A percentile compares a stretch with the other conserved stretches of the same genome.
Conservation (phyloP, 2,797 vertebrate species). For the Hapalemur alaotrensis region DNA sequence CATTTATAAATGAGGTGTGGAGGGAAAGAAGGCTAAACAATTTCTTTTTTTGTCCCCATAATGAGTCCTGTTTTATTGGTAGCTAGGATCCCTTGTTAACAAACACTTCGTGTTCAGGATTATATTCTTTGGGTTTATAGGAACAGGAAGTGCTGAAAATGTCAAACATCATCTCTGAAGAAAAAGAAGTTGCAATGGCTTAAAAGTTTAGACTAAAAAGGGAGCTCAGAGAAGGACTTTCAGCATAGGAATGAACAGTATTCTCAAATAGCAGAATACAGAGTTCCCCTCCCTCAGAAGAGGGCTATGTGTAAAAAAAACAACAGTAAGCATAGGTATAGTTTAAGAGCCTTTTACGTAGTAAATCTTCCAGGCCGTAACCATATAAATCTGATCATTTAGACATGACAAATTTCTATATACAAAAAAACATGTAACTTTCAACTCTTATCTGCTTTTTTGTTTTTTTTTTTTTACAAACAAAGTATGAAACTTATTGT, state of each 20-base stretch:
- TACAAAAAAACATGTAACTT: constrained; percentile 89
- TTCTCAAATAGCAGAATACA: constrained; percentile 64
- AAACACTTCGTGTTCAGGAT: constrained; percentile 82
- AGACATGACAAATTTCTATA: constrained; percentile 87
- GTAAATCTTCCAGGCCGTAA: constrained; percentile 86
- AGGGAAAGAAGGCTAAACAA: not conserved
- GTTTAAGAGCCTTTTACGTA: constrained; percentile 86
- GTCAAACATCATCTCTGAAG: constrained; percentile 66
- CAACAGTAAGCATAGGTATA: constrained; percentile 84
- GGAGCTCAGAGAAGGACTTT: constrained; percentile 64
- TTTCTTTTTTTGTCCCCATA: not conserved
- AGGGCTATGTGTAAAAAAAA: constrained; percentile 76
- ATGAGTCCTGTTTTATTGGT: constrained; percentile 62
- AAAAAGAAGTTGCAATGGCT: constrained; percentile 71
- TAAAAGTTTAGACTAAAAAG: constrained; percentile 54
- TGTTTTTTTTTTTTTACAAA: constrained; percentile 87
- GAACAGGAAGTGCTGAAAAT: constrained; percentile 83
- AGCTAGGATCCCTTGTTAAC: constrained; percentile 76
- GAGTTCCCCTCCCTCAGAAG: constrained; percentile 72
- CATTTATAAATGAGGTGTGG: constrained; percentile 60
- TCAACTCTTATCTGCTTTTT: constrained; percentile 86
- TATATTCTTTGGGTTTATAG: constrained; percentile 87
- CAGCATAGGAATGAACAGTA: constrained; percentile 74
- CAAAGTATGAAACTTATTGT: constrained; percentile 90
- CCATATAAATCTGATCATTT: constrained; percentile 86